Conservation (phyloP, 2,888 invertebrate species). For the Drosophila longiperda region DNA sequence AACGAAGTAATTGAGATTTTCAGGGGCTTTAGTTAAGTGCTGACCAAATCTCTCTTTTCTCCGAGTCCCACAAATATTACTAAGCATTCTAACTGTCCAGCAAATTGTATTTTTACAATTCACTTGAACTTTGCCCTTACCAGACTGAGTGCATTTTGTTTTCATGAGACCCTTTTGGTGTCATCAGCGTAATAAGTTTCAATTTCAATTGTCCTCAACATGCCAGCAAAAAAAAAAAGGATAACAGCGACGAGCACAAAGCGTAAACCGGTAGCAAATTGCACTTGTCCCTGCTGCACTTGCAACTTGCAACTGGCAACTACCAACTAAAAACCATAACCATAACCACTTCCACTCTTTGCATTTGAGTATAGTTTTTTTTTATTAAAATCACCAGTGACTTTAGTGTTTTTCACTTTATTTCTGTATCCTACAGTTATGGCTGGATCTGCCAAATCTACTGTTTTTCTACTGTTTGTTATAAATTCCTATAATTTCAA, state of each 20-base stretch:
- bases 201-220: slow-evolving; percentile 71
- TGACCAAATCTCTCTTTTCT: slow-evolving; percentile 25
- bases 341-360: slow-evolving; percentile 44
- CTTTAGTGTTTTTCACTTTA: slow-evolving; percentile 12
- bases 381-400: slow-evolving; percentile 55
- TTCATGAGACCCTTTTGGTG: slow-evolving; percentile 43
- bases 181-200: slow-evolving; percentile 72
- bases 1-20: neutral
- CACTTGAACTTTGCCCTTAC: slow-evolving; percentile 53
- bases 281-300: slow-evolving; percentile 43
- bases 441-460: no score
- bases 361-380: slow-evolving; percentile 36
- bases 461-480: no score
- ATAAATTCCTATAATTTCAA: no score
- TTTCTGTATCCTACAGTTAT: neutral
- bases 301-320: slow-evolving; percentile 1
- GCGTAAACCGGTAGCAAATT: slow-evolving; percentile 29
- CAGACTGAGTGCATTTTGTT: slow-evolving; percentile 38
- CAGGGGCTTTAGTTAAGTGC: slow-evolving; percentile 2
- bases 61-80: slow-evolving; percentile 29
- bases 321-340: slow-evolving; percentile 29
- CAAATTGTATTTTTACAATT: slow-evolving; percentile 66
- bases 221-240: slow-evolving; percentile 40
- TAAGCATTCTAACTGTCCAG: slow-evolving; percentile 30
- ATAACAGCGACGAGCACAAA: slow-evolving; percentile 19